phyloP scores from a whole-genome alignment of 2,113 vertebrate species.

The Sorex araneus region DNA sequence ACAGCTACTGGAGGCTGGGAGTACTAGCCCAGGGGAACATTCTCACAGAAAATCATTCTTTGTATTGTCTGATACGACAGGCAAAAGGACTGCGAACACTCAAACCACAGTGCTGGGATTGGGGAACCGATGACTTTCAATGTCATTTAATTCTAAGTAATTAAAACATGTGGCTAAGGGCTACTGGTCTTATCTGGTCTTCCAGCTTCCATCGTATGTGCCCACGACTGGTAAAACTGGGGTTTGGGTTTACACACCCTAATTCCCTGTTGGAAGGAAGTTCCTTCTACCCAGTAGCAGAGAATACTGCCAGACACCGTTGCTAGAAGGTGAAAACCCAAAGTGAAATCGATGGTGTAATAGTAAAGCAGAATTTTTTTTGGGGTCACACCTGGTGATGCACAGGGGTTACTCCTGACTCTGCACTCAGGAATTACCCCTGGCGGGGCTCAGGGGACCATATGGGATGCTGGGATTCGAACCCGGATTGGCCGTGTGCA shows the following conservation, averaged over 20 bases:
- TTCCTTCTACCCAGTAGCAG: conserved; percentile 1
- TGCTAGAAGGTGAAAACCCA: neutral
- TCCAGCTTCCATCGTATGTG: neutral
- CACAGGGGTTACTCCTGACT: too few species aligned
- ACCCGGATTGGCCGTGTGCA: too few species aligned
- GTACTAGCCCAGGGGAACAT: neutral
- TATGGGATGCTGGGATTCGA: too few species aligned
- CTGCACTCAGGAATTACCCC: too few species aligned
- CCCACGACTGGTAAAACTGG: neutral
- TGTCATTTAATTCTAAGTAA: conserved; percentile 52
- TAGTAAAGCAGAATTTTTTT: neutral
- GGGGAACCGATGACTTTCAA: neutral
- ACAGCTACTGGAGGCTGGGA: neutral
- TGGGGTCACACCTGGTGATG: too few species aligned
- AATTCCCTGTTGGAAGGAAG: neutral
- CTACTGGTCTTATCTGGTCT: neutral
- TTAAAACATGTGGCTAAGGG: neutral
- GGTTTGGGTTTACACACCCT: conserved; percentile 1
- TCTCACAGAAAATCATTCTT: neutral
- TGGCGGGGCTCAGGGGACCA: too few species aligned
- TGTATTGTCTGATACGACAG: neutral
- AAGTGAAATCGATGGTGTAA: neutral
- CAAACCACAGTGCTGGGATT: neutral
- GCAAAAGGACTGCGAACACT: neutral
- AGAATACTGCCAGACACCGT: neutral